Base-by-base conservation (phyloP, 2,113 vertebrate species). In the Synodontis membranacea region DNA sequence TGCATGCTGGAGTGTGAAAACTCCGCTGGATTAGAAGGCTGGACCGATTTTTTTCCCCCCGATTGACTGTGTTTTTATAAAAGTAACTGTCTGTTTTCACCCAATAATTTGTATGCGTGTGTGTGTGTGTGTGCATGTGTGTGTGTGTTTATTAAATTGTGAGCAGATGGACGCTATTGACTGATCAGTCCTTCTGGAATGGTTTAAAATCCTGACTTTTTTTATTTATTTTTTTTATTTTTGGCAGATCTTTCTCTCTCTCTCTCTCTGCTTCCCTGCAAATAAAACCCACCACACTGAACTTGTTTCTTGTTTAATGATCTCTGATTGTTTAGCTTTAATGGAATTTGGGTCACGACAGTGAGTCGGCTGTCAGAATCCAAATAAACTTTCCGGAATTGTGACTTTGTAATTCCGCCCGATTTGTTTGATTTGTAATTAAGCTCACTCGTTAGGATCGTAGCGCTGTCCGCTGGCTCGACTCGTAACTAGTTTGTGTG, bases 401-500 rank as follows among this genome's bases (percentile, higher is more conserved):
- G 50, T 34, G 39, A 9, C 21, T 39, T 39, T 1, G 31, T 70
- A 8, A 39, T 12, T 11, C 21, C n/a, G 4, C 2, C 34, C 31
- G 1, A 19, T 1, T 66, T 11, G 58, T 10, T 31, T 66, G 2
- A 68, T 37, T 68, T 68, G 34, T 68, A 42, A 2, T 37, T 70
- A 70, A 39, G 42, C 7, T 6, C 7, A 3, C 66, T 68, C 64
- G 6, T 68, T 68, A 68, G 64, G 12, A 37, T 34, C 7, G n/a
- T n/a, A n/a, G n/a, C n/a, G n/a, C n/a, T n/a, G n/a, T n/a, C n/a
- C n/a, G n/a, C n/a, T n/a, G n/a, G 58, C 23, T n/a, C 28, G 58
- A 37, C 58, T 23, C 4, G 19, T 9, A 56, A 7, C 25, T 5
- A n/a, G 15, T 92, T 48, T 88, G 82, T 88, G 79, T 91, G 90